Conservation (phyloP, 1,140 invertebrate genomes). For the Bombus picipes region DNA sequence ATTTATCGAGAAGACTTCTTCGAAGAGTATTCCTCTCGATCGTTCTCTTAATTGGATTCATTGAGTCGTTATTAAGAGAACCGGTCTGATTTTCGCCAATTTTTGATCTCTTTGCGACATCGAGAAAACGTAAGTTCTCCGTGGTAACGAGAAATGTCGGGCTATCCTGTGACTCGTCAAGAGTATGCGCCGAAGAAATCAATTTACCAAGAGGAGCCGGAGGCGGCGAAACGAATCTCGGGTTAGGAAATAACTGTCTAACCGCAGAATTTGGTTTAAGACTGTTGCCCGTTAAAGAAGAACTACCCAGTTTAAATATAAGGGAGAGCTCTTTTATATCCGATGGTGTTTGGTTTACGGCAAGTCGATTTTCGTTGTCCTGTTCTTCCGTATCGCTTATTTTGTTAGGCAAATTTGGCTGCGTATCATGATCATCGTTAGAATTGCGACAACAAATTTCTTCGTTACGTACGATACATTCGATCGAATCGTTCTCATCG, state of each 20-base stretch:
- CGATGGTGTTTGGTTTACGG: constrained; percentile 8
- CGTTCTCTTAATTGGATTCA: constrained; percentile 85
- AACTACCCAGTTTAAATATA: constrained; percentile 85
- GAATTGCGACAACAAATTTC: background rate
- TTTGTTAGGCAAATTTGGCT: background rate
- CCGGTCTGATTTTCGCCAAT: constrained; percentile 77
- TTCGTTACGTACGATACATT: background rate
- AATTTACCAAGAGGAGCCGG: constrained; percentile 80
- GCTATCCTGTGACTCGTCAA: constrained; percentile 70
- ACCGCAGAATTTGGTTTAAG: constrained; percentile 88
- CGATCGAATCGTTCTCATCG: constrained; percentile 36
- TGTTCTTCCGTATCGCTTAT: background rate
- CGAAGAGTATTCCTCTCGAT: constrained; percentile 89
- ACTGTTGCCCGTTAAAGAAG: constrained; percentile 84
- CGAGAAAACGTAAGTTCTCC: constrained; percentile 86
- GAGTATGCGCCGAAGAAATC: constrained; percentile 47
- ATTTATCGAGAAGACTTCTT: constrained; percentile 86
- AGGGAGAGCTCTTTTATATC: constrained; percentile 81
- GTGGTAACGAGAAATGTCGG: constrained; percentile 85
- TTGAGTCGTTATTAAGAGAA: constrained; percentile 82
- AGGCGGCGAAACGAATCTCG: constrained; percentile 84
- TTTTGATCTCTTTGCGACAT: constrained; percentile 85
- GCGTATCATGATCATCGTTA: background rate
- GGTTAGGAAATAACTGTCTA: constrained; percentile 87
- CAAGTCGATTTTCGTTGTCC: background rate